phyloP scores from a whole-genome alignment of 2,113 vertebrate species.

The Petrocephalus zakoni region DNA sequence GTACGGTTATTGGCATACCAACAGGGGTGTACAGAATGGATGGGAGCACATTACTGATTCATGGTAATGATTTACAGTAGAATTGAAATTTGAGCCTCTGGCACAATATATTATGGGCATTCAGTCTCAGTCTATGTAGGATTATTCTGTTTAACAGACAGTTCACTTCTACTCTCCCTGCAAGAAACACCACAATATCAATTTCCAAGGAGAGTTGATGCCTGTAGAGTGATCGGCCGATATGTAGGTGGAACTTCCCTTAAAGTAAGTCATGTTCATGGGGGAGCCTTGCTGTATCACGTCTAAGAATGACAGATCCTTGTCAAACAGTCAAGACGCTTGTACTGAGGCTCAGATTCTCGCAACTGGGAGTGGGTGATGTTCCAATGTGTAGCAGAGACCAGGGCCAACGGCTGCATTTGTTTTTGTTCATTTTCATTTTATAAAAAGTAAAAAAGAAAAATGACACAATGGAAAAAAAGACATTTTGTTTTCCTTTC shows the following conservation, averaged over 20 bases:
- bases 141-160: not conserved
- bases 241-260: not conserved
- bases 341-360: not conserved
- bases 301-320: not conserved
- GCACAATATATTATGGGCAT: not conserved
- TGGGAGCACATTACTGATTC: not conserved
- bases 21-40: not conserved
- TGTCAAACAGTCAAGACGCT: not conserved
- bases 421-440: no score
- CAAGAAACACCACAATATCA: not conserved
- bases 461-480: no score
- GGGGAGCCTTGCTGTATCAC: not conserved
- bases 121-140: not conserved
- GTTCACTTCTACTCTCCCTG: not conserved
- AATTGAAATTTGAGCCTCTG: not conserved
- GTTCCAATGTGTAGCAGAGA: not conserved
- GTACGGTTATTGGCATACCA: not conserved
- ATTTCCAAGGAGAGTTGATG: not conserved
- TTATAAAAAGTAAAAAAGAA: no score
- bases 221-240: not conserved
- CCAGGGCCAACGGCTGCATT: not conserved
- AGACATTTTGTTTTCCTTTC: no score
- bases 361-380: not conserved
- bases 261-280: not conserved
- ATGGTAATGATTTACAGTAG: not conserved